Percentiles rank a stretch among this genome's conserved stretches.
phyloP scores from a whole-genome alignment of 2,113 vertebrate genomes.

The Menidia beryllina region DNA sequence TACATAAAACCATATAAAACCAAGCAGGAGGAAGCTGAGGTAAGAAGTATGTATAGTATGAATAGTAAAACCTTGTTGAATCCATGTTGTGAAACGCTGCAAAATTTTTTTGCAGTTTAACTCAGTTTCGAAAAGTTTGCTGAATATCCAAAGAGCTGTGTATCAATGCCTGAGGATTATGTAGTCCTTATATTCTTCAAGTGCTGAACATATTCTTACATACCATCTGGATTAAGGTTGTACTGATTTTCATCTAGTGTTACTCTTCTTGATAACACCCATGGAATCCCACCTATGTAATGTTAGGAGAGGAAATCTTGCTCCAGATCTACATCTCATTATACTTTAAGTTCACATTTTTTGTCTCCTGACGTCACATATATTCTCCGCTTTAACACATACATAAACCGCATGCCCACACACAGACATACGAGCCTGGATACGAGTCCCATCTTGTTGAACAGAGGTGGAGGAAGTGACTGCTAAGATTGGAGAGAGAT shows the following conservation, averaged over 20 bases:
- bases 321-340: slow-evolving; percentile 9
- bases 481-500: slow-evolving; percentile 47
- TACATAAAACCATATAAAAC: no score
- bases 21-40: no score
- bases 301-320: slow-evolving; percentile 1
- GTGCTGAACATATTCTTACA: slow-evolving; percentile 10
- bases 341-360: slow-evolving; percentile 18
- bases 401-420: slow-evolving; percentile 61
- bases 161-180: slow-evolving; percentile 14
- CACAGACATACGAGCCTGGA: slow-evolving; percentile 49
- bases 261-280: neutral
- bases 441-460: slow-evolving; percentile 73
- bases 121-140: neutral
- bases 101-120: neutral
- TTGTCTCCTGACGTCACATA: slow-evolving; percentile 31
- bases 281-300: neutral
- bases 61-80: neutral
- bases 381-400: slow-evolving; percentile 60
- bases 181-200: slow-evolving; percentile 2
- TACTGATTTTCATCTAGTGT: slow-evolving; percentile 5
- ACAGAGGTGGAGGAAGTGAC: slow-evolving; percentile 62
- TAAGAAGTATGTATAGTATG: neutral
- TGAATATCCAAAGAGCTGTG: neutral
- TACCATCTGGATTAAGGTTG: slow-evolving; percentile 23
- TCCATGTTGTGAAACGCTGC: neutral